Evolutionary conservation across 2,888 invertebrate species (phyloP), one percentile per base, ranked within the genome.

Genomic region (Aphidius colemani): DNA sequence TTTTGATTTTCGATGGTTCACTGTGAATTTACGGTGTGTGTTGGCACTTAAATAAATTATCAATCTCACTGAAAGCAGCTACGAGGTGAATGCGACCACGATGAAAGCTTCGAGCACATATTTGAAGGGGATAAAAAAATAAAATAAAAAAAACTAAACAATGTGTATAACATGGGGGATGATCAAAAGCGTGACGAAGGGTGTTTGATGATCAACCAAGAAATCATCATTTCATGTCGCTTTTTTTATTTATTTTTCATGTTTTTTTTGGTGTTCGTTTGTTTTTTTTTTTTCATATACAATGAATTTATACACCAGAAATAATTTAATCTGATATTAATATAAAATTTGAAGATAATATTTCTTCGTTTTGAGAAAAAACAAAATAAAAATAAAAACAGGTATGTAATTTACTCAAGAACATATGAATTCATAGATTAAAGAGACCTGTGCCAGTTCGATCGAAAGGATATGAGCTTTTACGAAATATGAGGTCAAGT

Each of bases 1-100:
- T 73, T 73, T 70, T 72, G 70, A 74, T 74, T 74, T 68, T 63
- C 30, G 56, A 63, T 69, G 65, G 71, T 71, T 68, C 67, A 66
- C 56, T 45, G 59, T 44, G 69, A 71, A 69, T 65, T 59, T 64
- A 58, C 63, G 57, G 45, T 57, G 63, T 58, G 57, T 30, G 30
- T 61, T 67, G 69, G 73, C 71, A 75, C 72, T 75, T 75, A 75
- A 77, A 77, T 76, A 74, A 77, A 76, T 77, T 74, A 77, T 75
- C 75, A 75, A 75, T 76, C 73, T 71, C 68, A 70, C 70, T 74
- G 75, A 76, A 74, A 77, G 75, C 72, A 67, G 63, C 48, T 64
- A 62, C 61, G 65, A 66, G 65, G 67, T 67, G 59, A 62, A 48
- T 45, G 66, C 61, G 64, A 67, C 59, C 63, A 53, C 61, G 45